Evolutionary conservation across 2,888 invertebrate species (phyloP), one percentile per base, ranked within the genome.

Genomic region (Zygothrica quintamaculata): DNA sequence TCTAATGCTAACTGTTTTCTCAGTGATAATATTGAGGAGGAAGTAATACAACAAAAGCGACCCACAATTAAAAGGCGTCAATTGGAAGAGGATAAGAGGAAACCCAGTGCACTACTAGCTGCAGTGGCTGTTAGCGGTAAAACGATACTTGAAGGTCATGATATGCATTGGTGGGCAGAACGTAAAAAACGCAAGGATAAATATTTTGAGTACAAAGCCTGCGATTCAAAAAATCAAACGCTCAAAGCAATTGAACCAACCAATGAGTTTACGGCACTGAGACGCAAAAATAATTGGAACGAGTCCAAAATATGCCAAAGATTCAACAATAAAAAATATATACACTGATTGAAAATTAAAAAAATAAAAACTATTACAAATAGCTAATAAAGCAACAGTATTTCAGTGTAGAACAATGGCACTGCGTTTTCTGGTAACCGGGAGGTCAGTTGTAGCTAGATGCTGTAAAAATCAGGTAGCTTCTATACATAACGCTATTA

Each of bases 271-370:
- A 81, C 85, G 0, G 52, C 73, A n/a, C 25, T 64, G 1, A 58
- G 88, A 1, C 64, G 60, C 2, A 85, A 84, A 46, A 89, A 89
- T 58, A 64, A 76, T 9, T 89, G 89, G 89, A 78, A 79, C 52
- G 86, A 88, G 55, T 43, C 70, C 0, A 88, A 85, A 73, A 89
- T 89, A n/a, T 9, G 47, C 3, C 39, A 67, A 47, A 62, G 16
- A 51, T 9, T 47, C 22, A 52, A 50, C 15, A 40, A 59, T 6
- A 46, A 47, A 64, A 73, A 71, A 52, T 57, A 29, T 12, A 36
- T 33, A 46, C 5, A 8, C 11, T 36, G 18, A 26, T 7, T 8
- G 1, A 6, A 2, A 22, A n/a, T n/a, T 22, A 2, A 22, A 22
- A 22, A 5, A 22, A 3, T 22, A 22, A 22, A 3, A 5, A 22